Evolutionary conservation across 2,888 invertebrate species (phyloP), one percentile per base, ranked within the genome.

Genomic region (Polydrusus pterygomalis): DNA sequence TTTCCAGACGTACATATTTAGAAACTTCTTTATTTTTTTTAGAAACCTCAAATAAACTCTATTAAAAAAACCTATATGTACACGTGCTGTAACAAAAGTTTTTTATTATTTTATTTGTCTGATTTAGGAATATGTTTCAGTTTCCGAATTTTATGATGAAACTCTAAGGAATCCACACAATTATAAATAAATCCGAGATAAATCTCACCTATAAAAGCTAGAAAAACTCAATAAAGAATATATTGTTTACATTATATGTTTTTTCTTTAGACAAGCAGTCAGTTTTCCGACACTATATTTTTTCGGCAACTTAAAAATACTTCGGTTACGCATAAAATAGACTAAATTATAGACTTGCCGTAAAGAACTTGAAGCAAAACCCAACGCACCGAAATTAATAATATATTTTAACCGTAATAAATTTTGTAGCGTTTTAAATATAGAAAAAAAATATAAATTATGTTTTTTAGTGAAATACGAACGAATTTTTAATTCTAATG

Each of bases 401-500:
- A 64, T 38, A 47, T 43, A 17, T 43, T 58, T 67, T 51, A 51
- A 34, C 40, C 13, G 58, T 34, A 43, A 49, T 60, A 68, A 51
- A 74, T 74, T 60, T 63, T 63, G 17, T 10, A 51, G 51, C 25
- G 13, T 25, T 68, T 58, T 74, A 74, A 74, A 74, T 63, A 74
- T 74, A 74, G 34, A 56, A 18, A 38, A 38, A 56, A 60, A 62
- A 34, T 62, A 45, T 17, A 40, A 40, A 58, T 6, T 58, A 34
- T 56, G 68, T 68, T 68, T 45, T 47, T 43, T 17, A 17, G 2
- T 38, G 5, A 56, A 56, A 25, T 25, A 7, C 11, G 25, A 54
- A 47, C 30, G 2, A 30, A n/a, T n/a, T 25, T 25, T 25, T 25
- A 1, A 25, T 25, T 25, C 25, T 1, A 25, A 49, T 49, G 1